Evolutionary conservation across 2,888 invertebrate genomes (phyloP).

Genomic region (Onthophagus sagittarius): DNA sequence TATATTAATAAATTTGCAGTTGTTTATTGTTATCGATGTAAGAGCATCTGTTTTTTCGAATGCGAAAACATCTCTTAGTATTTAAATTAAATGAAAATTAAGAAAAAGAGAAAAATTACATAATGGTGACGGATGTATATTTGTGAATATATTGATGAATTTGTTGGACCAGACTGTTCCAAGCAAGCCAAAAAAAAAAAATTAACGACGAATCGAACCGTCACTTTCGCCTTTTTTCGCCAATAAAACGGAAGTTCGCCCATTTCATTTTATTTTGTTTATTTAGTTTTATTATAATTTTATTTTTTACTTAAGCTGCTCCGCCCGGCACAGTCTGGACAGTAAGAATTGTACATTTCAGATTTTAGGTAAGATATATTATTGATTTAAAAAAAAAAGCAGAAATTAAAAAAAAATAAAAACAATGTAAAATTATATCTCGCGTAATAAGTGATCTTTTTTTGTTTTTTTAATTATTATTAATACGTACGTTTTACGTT

Average conservation of each 20-base stretch:
- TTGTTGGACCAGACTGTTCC: constrained; percentile 40
- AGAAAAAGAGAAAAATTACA: constrained; percentile 21
- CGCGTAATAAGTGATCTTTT: constrained; percentile 23
- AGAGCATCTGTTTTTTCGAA: constrained; percentile 37
- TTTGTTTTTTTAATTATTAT: constrained; percentile 28
- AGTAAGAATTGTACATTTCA: constrained; percentile 43
- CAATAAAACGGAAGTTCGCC: background rate
- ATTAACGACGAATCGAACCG: background rate
- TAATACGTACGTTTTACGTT: constrained; percentile 20
- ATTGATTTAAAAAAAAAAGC: constrained; percentile 4
- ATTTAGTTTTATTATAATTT: constrained; percentile 26
- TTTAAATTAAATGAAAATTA: constrained; percentile 28
- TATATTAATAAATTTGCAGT: constrained; percentile 43
- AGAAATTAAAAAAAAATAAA: background rate
- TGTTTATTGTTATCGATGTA: constrained; percentile 47
- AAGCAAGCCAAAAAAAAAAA: constrained; percentile 23
- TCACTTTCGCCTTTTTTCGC: background rate
- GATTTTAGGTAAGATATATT: constrained; percentile 36
- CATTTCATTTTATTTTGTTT: constrained; percentile 22
- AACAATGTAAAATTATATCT: constrained; percentile 24
- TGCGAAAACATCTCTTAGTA: constrained; percentile 43
- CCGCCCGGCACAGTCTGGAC: constrained; percentile 44
- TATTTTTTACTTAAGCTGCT: constrained; percentile 20
- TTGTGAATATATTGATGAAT: constrained; percentile 46
- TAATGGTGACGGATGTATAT: constrained; percentile 49